Evolutionary conservation across 1,140 invertebrate genomes (phyloP), one percentile per base, ranked within the genome.

Genomic region (Globodera ellingtonae): DNA sequence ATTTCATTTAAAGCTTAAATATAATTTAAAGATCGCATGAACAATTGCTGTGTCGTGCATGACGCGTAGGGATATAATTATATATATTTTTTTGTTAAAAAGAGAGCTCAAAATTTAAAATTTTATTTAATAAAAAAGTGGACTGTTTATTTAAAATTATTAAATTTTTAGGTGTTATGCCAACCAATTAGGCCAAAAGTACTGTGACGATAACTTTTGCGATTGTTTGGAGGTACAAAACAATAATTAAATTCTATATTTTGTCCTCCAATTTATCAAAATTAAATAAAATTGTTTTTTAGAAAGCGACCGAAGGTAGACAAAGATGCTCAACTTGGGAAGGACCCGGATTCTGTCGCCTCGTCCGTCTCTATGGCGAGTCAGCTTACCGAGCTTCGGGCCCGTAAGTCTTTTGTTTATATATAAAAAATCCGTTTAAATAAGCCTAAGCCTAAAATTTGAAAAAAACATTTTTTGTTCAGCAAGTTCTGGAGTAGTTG

Each of bases 181-280:
- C 6, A 66, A 67, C 7, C 77, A 79, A 70, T n/a, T 70, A n/a
- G 77, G 77, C 35, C 77, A 78, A 79, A 79, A 79, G 15, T 24
- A 79, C 4, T 79, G 77, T 47, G 77, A 79, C 59, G 75, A 79
- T 44, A 15, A 47, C 3, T 79, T 79, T 0, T 79, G 77, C 56
- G 65, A 70, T 7, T 79, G 77, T 78, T 18, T 79, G 18, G n/a
- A 62, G 66, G 77, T 79, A 50, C 6, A 62, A 59, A 59, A n/a
- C 18, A 18, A 18, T 4, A 62, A 18, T 62, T 62, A 15, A 35
- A 35, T 35, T 35, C 35, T 2, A 35, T 35, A 35, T 35, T 35
- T 35, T 35, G 1, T 35, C 35, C 35, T 62, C 18, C 18, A 62
- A 21, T 15, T 18, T 18, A 62, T 52, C 13, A 52, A 52, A 52